Evolutionary conservation across 2,113 vertebrate species (phyloP).

Genomic region (Euleptes europaea): DNA sequence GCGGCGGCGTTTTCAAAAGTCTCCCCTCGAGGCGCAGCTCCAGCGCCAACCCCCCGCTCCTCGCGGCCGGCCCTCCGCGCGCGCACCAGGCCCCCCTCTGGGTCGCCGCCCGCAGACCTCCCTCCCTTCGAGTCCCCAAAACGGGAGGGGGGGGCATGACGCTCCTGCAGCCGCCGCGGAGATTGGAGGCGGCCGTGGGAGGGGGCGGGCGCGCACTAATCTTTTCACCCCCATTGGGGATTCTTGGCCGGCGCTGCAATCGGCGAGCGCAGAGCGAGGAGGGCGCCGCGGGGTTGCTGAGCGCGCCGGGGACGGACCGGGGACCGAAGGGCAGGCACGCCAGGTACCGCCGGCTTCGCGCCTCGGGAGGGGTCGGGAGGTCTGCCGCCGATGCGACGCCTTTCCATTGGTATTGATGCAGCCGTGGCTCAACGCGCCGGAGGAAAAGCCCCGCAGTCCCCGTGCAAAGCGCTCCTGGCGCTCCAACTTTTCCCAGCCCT

Average conservation of each 20-base stretch:
- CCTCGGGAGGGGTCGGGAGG: neutral
- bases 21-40: neutral
- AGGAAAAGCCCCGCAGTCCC: neutral
- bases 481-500: neutral
- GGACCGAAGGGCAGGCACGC: constrained; percentile 23
- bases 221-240: constrained; percentile 54
- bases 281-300: neutral
- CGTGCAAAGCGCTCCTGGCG: neutral
- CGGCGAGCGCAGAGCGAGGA: neutral
- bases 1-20: neutral
- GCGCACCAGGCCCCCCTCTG: neutral
- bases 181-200: constrained; percentile 53
- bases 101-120: neutral
- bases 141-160: neutral
- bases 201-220: constrained; percentile 59
- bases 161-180: neutral
- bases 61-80: neutral
- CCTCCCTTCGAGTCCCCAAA: neutral
- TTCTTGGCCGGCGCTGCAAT: constrained; percentile 32
- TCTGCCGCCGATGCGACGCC: neutral
- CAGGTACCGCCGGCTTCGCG: neutral
- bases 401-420: neutral
- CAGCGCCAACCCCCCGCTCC: neutral
- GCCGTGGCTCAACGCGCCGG: neutral
- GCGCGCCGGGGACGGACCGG: neutral